Percentiles rank a stretch among this genome's conserved stretches.
Evolutionary conservation across 2,888 invertebrate genomes (phyloP).

Genomic region (Drosophila cracens): DNA sequence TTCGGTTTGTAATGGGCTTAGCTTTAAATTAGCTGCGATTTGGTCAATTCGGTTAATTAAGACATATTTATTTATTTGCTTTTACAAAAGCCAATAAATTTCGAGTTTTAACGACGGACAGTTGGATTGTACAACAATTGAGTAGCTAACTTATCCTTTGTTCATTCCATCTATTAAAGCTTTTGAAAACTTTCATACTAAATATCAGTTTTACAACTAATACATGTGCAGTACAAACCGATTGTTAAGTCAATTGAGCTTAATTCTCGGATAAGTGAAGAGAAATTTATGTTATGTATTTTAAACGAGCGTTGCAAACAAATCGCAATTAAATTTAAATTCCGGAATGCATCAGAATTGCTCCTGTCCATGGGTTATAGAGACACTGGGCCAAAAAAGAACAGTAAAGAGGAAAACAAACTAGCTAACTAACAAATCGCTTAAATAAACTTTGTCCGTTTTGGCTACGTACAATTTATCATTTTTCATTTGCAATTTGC

Average conservation of each 20-base stretch:
- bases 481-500: constrained; percentile 70
- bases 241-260: not conserved
- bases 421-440: constrained; percentile 70
- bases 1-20: constrained; percentile 34
- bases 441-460: constrained; percentile 76
- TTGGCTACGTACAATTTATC: constrained; percentile 67
- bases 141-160: not conserved
- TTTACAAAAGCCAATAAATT: not conserved
- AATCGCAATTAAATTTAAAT: constrained; percentile 5
- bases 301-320: not conserved
- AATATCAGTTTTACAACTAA: not conserved
- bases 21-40: constrained; percentile 50
- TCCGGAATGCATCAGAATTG: not conserved
- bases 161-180: not conserved
- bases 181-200: not conserved
- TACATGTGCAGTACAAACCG: not conserved
- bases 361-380: not conserved
- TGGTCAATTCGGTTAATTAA: constrained; percentile 24
- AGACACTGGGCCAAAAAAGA: not conserved
- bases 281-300: not conserved
- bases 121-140: constrained; percentile 7
- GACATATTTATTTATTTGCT: constrained; percentile 1
- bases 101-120: not conserved
- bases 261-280: not conserved
- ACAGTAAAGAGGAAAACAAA: constrained; percentile 18